phyloP scores from a whole-genome alignment of 2,888 invertebrate genomes.

The Cartodere bifasciata region DNA sequence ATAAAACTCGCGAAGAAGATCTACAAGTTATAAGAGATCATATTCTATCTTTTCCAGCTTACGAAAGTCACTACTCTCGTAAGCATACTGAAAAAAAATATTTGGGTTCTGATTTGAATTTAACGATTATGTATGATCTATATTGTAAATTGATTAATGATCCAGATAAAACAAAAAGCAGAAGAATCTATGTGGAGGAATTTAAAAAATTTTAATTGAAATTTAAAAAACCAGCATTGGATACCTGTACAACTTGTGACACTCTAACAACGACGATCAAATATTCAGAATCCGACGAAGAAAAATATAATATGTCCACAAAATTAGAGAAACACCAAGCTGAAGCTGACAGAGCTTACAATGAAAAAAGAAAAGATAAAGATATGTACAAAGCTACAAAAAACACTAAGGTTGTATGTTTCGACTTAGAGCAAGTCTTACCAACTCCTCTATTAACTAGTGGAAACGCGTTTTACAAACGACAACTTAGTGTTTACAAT shows the following conservation, averaged over 20 bases:
- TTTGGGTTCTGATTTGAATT: constrained; percentile 6
- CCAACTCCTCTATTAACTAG: constrained; percentile 10
- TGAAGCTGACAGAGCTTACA: constrained; percentile 10
- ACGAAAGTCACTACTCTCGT: constrained; percentile 1
- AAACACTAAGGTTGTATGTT: too few relatives aligned
- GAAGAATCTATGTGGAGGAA: constrained; percentile 6
- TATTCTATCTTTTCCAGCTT: constrained; percentile 1
- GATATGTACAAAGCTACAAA: too few relatives aligned
- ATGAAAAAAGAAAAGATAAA: constrained; percentile 3
- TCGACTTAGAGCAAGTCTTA: constrained; percentile 8
- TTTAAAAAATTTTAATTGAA: constrained; percentile 7
- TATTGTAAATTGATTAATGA: too few relatives aligned
- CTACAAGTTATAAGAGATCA: neutral
- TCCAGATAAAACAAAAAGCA: too few relatives aligned
- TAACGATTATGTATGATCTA: constrained; percentile 2
- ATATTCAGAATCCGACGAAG: neutral
- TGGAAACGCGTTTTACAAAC: constrained; percentile 11
- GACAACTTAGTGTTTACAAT: constrained; percentile 14
- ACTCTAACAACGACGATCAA: constrained; percentile 5
- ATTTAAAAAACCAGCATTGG: constrained; percentile 10
- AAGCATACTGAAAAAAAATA: constrained; percentile 3
- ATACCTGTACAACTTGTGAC: constrained; percentile 10
- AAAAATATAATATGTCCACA: neutral
- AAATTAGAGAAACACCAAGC: constrained; percentile 5
- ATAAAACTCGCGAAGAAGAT: neutral